phyloP scores from a whole-genome alignment of 2,113 vertebrate genomes.

The Calypte anna region DNA sequence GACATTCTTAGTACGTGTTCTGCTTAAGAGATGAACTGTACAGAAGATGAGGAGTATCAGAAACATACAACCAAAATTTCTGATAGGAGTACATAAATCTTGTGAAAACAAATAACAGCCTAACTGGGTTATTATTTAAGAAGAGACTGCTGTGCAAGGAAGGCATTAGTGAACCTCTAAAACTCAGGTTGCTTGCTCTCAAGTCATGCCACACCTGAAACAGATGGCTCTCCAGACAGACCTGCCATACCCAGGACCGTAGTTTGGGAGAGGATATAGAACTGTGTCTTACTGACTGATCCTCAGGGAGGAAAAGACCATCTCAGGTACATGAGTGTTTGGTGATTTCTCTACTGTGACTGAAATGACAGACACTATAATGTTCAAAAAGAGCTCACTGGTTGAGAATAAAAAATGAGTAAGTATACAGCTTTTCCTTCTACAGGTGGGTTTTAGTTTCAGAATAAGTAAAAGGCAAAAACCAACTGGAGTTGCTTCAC shows the following conservation, averaged over 20 bases:
- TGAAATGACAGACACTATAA: neutral
- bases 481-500: neutral
- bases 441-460: neutral
- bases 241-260: neutral
- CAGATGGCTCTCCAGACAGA: neutral
- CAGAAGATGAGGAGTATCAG: neutral
- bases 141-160: neutral
- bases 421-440: neutral
- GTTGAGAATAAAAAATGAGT: neutral
- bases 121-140: neutral
- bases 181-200: neutral
- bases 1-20: neutral
- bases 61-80: neutral
- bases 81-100: neutral
- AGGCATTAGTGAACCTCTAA: neutral
- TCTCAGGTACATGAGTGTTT: neutral
- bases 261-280: neutral
- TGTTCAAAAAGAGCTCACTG: neutral
- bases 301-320: neutral
- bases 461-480: slow-evolving; percentile 3
- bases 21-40: neutral
- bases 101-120: neutral
- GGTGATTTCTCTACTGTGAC: neutral
- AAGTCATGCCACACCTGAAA: neutral
- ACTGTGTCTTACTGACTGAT: neutral